Base-by-base conservation (phyloP, 2,113 vertebrate genomes). In the Trichechus manatus region DNA sequence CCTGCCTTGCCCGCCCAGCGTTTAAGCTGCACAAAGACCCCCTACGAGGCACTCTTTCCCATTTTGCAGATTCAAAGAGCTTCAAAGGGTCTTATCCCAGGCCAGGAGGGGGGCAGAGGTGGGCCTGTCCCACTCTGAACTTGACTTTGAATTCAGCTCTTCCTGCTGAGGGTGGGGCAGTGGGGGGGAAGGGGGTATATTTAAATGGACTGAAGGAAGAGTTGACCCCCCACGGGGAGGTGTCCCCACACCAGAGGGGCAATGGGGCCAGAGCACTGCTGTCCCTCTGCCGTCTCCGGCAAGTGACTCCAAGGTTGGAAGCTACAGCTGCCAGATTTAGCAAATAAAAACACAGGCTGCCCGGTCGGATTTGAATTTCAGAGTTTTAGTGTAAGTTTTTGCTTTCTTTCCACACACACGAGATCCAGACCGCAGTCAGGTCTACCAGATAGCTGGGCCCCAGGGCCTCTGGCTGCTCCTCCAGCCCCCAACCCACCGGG, bases 141-240 rank as follows among this genome's bases (percentile, higher is more conserved):
- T 6, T 15, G 23, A 36, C 42, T 39, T 50, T 3, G 33, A 88
- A 79, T 11, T 22, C 61, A 9, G 70, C 29, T 42, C 5, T n/a
- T 9, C 74, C 66, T 0, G 25, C 29, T 27, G 64, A 31, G 29
- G 8, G 14, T 23, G 83, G 47, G 36, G 10, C 20, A 17, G 14
- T 1, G 27, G 61, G 64, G 0, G 0, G 17, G 23, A 44, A 9
- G 64, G 0, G 0, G 17, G 23, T 44, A 9, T 61, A 33, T 59
- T 84, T 47, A 23, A 25, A 47, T 2, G 47, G 23, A 29, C 25
- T 47, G 47, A 13, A 39, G 39, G 39, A 39, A 39, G 39, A 39
- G 25, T 0, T 15, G 36, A n/a, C 27, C 29, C 39, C 77, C 78
- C 9, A 20, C 8, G 2, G 64, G 61, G 44, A 42, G 23, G 36